Base-by-base conservation (phyloP, 2,113 vertebrate genomes). In the Myanophis thanlyinensis region DNA sequence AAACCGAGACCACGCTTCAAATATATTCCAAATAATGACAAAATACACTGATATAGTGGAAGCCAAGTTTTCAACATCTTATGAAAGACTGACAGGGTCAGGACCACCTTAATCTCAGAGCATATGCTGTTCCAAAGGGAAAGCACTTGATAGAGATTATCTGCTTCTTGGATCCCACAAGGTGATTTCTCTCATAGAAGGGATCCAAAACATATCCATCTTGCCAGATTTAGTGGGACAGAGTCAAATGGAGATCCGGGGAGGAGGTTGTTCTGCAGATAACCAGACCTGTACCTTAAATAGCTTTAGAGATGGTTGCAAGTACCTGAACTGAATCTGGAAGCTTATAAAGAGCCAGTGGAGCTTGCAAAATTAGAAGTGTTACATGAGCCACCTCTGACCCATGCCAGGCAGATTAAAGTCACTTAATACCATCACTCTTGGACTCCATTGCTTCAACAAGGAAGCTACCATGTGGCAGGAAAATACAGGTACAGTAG, bases 231-330 rank as follows among this genome's bases (percentile, higher is more conserved):
- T 80, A 44, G 20, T 44, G 35, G 35, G 7, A 80, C 73, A 80
- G 7, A 80, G 35, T 22, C 35, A 80, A 80, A 80, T 22, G 18
- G 15, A 80, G 15, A 22, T 1, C 12, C 10, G 3, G 35, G 15
- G 54, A 0, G 20, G 20, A 6, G 5, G 0, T 0, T 0, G n/a
- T 80, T 40, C 67, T 40, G 6, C n/a, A 40, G 18, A 80, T 80
- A 80, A 40, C 35, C 67, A 80, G 67, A 3, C n/a, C 35, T 80
- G 67, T 40, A 80, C 13, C 67, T 20, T 40, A 35, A 40, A 40
- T 80, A 80, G 67, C 67, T 80, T 80, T 40, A 80, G 67, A 80
- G n/a, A 40, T 40, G 30, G 59, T 67, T 5, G 30, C 25, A 30
- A 67, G 30, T 30, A 67, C 12, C 18, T 80, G 35, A 40, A 80